phyloP scores from a whole-genome alignment of 2,888 invertebrate species.

The Drosophila sordidapex region DNA sequence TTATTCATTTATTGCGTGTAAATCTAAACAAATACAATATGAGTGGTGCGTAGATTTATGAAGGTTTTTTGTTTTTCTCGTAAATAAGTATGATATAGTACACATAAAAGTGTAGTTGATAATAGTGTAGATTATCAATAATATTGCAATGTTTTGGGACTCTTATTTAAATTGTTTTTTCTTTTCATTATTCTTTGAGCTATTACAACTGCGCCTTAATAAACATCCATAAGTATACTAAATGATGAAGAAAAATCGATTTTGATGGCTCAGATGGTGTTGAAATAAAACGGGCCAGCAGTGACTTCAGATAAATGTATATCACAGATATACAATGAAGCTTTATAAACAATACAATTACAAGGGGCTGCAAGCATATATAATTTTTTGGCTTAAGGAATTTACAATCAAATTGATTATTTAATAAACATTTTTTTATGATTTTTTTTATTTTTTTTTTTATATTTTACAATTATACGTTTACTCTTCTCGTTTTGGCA shows the following conservation, averaged over 20 bases:
- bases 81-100: slow-evolving; percentile 34
- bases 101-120: slow-evolving; percentile 31
- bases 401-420: slow-evolving; percentile 30
- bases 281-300: slow-evolving; percentile 22
- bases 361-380: background rate
- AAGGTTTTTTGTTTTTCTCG: slow-evolving; percentile 6
- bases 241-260: slow-evolving; percentile 14
- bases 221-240: slow-evolving; percentile 14
- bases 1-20: slow-evolving; percentile 31
- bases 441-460: background rate
- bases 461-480: slow-evolving; percentile 18
- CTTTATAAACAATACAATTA: background rate
- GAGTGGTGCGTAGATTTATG: slow-evolving; percentile 36
- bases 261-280: slow-evolving; percentile 18
- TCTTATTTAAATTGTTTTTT: slow-evolving; percentile 9
- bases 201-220: slow-evolving; percentile 41
- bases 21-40: slow-evolving; percentile 37
- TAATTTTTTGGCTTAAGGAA: slow-evolving; percentile 4
- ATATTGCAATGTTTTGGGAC: slow-evolving; percentile 61
- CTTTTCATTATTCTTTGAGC: slow-evolving; percentile 15
- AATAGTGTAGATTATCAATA: slow-evolving; percentile 47
- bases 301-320: slow-evolving; percentile 11
- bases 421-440: slow-evolving; percentile 12
- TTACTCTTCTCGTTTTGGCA: slow-evolving; percentile 36
- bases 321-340: slow-evolving; percentile 51